Base-by-base conservation (phyloP, 1,140 invertebrate species). In the Drusus annulatus region DNA sequence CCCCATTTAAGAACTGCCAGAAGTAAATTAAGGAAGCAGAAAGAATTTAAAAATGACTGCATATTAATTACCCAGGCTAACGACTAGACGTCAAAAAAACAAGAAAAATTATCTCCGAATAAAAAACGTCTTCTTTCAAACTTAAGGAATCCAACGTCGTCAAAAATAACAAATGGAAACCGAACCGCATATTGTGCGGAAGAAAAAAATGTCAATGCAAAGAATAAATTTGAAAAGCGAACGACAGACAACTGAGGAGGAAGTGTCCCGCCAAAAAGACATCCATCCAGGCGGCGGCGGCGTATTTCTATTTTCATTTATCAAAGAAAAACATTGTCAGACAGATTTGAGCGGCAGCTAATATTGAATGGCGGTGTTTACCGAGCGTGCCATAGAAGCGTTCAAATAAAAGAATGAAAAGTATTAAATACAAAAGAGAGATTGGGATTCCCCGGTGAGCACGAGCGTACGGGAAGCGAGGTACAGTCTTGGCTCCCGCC, bases 241-340 rank as follows among this genome's bases (percentile, higher is more conserved):
- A 69, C 78, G 25, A n/a, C 65, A 69, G 71, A 68, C 73, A 51
- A 71, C 62, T 56, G 50, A 54, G 58, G 68, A 79, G 81, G 81
- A 83, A 80, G 62, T 62, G 75, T 73, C 69, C 76, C 78, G 78
- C 79, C 74, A 83, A 83, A 82, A 80, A 83, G 81, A 83, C 81
- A 80, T 80, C 45, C 73, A 79, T 76, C 81, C 78, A 76, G 65
- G 17, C 74, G 74, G 81, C 58, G 65, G 17, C 74, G 74, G 81
- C 58, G 71, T 82, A 60, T 83, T 80, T 78, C 81, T 78, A 76
- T 83, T 83, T 79, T 75, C 81, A 83, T 83, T 83, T 83, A 83
- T 83, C 81, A 83, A 83, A 83, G 76, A 82, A 82, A 80, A 80
- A 81, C 75, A 81, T 81, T 73, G 80, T 81, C 80, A 77, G 73